Conservation (phyloP, 2,797 vertebrate genomes). For the Lepus oiostolus region DNA sequence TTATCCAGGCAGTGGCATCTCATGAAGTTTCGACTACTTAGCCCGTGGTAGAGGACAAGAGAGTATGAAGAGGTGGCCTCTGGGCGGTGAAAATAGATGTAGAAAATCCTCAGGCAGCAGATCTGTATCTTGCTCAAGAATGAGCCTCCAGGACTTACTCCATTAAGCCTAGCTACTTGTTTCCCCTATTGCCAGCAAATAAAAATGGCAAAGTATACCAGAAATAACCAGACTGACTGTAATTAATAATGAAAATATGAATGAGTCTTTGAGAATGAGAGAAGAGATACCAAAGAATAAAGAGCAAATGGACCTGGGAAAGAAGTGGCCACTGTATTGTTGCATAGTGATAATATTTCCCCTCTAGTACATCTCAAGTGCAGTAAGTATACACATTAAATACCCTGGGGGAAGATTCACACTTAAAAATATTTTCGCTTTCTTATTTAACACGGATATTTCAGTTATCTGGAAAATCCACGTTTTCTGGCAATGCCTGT, state of each 20-base stretch:
- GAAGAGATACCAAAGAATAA: not conserved
- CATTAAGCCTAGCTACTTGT: not conserved
- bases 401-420: not conserved
- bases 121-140: not conserved
- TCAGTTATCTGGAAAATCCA: not conserved
- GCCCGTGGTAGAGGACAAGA: not conserved
- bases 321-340: not conserved
- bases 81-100: not conserved
- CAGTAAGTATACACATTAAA: not conserved
- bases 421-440: conserved; percentile 6
- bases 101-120: not conserved
- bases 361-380: not conserved
- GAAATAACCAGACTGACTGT: not conserved
- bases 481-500: not conserved
- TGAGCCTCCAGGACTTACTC: not conserved
- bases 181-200: not conserved
- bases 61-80: not conserved
- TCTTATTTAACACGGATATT: not conserved
- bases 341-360: not conserved
- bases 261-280: not conserved
- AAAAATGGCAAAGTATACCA: conserved; percentile 37
- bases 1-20: not conserved
- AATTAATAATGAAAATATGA: not conserved
- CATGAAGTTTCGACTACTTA: not conserved
- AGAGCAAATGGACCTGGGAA: not conserved